A percentile compares a stretch with the other conserved stretches of the same genome.
Conservation (phyloP, 2,888 invertebrate species). For the Acanthosepion pharaonis region DNA sequence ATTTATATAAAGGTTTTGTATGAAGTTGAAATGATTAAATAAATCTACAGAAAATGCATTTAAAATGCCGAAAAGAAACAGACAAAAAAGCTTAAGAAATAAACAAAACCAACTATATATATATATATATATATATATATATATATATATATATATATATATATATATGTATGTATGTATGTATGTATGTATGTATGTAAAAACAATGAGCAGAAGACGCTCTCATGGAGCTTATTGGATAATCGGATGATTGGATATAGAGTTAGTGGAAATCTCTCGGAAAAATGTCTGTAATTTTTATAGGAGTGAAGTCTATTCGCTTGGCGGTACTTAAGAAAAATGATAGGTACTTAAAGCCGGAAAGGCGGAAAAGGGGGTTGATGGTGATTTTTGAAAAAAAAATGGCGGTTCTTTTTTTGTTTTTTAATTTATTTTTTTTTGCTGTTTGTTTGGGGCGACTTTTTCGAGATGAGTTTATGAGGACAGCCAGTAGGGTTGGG, state of each 20-base stretch:
- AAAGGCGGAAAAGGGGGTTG: background rate
- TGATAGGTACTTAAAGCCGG: background rate
- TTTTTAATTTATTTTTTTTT: too few species aligned
- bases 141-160: too few species aligned
- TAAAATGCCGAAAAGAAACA: background rate
- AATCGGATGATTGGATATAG: background rate
- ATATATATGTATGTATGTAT: too few species aligned
- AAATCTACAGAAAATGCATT: background rate
- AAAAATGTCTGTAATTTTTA: constrained; percentile 33
- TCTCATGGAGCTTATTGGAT: background rate
- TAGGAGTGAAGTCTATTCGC: background rate
- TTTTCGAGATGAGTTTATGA: too few species aligned
- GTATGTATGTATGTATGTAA: too few species aligned
- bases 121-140: background rate
- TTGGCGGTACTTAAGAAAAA: background rate
- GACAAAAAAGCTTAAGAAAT: background rate
- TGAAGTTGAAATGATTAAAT: background rate
- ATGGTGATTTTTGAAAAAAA: background rate
- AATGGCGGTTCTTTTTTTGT: rapidly evolving
- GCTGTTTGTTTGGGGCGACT: too few species aligned
- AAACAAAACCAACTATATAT: background rate
- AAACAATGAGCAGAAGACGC: background rate
- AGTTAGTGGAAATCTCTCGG: background rate
- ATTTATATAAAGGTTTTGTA: background rate
- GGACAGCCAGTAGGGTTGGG: background rate